Evolutionary conservation across 2,113 vertebrate species (phyloP), one percentile per base, ranked within the genome.

Genomic region (Podocnemis expansa): DNA sequence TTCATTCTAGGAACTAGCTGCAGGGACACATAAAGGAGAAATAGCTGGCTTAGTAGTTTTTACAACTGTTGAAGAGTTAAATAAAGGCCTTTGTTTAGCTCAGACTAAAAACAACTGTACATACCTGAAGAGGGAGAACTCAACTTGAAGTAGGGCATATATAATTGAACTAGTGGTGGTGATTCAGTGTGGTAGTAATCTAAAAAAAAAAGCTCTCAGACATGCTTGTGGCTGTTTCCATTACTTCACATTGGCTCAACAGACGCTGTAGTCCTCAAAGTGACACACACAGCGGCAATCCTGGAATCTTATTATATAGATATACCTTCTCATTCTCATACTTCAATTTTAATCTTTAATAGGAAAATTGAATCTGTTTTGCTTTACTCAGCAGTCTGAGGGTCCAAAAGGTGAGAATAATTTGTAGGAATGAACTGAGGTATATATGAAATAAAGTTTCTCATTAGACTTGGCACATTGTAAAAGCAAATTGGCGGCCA

Each of bases 1-100:
- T 8, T 6, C 43, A 31, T 27, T 27, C 86, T 81, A 67, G 82
- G 51, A 87, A 54, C 27, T 51, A 58, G 88, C 38, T 51, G 49
- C 80, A 87, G 89, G 75, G 95, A 31, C 5, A 5, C 4, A 14
- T 9, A 49, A 24, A 76, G 78, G 78, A 84, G 25, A 80, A 90
- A 58, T 10, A 19, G 49, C 82, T 45, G 55, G 38, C 41, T 49
- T 80, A 67, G 25, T 85, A 43, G 12, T 87, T 84, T 81, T 73
- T 80, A 16, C 52, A 55, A 2, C 19, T 85, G 49, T 47, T 78
- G 54, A 85, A 84, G 85, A 82, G 88, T 94, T 95, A 81, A 94
- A 87, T 31, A 63, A 38, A 45, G 25, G 75, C 43, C 0, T 0
- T 51, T 89, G 34, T 80, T 86, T 85, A 41, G 34, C 78, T 94